Evolutionary conservation across 2,888 invertebrate species (phyloP).

Genomic region (Ceraclea dissimilis): DNA sequence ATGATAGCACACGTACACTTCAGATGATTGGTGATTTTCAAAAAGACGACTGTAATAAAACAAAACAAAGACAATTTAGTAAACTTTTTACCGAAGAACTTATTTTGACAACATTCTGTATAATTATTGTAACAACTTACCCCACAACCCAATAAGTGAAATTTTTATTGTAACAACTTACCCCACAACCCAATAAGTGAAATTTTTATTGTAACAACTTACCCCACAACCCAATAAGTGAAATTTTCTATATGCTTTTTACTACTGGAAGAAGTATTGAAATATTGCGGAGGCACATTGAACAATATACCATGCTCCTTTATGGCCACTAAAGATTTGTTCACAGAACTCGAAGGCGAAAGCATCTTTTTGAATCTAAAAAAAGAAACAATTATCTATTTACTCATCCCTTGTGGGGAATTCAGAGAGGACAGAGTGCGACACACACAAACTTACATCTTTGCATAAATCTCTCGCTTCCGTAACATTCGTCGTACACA

Average conservation of each 20-base stretch:
- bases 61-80: not conserved
- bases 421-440: too few species aligned
- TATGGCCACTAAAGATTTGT: slow-evolving; percentile 68
- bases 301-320: slow-evolving; percentile 80
- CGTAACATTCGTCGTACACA: too few species aligned
- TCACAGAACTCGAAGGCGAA: slow-evolving; percentile 51
- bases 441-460: too few species aligned
- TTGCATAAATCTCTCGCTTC: too few species aligned
- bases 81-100: slow-evolving; percentile 3
- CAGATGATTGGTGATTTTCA: slow-evolving; percentile 65
- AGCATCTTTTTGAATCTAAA: slow-evolving; percentile 50
- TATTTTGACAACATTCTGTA: too few species aligned
- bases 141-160: slow-evolving; percentile 75
- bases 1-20: slow-evolving; percentile 81
- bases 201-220: slow-evolving; percentile 34
- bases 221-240: slow-evolving; percentile 78
- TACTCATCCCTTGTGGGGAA: too few species aligned
- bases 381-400: too few species aligned
- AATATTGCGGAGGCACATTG: slow-evolving; percentile 46
- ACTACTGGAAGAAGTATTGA: slow-evolving; percentile 29
- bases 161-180: too few species aligned
- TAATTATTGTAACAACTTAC: too few species aligned
- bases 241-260: slow-evolving; percentile 42
- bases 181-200: slow-evolving; percentile 77
- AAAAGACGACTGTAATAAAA: slow-evolving; percentile 56